Evolutionary conservation across 2,888 invertebrate species (phyloP).

Genomic region (Drosophila mulleri): DNA sequence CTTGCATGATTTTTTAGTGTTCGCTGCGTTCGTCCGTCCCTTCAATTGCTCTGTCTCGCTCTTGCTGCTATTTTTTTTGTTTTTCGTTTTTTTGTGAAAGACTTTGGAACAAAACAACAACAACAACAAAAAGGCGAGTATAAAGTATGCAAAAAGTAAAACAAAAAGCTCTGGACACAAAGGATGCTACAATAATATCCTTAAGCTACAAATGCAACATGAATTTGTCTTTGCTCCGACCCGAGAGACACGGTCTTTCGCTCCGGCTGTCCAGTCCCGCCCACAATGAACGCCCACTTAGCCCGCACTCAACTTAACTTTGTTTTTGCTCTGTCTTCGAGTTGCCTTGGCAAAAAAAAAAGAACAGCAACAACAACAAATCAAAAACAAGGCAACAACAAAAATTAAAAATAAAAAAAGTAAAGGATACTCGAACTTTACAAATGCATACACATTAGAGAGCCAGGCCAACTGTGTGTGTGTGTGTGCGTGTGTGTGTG

Average conservation of each 20-base stretch:
- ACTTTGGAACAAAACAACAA: conserved; percentile 59
- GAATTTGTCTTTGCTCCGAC: conserved; percentile 74
- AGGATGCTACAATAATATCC: conserved; percentile 79
- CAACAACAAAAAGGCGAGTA: conserved; percentile 16
- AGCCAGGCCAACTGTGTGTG: conserved; percentile 25
- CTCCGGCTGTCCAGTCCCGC: conserved; percentile 15
- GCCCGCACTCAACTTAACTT: conserved; percentile 49
- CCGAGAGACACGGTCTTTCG: conserved; percentile 29
- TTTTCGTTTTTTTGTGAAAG: conserved; percentile 33
- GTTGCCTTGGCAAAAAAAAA: conserved; percentile 51
- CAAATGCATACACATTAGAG: conserved; percentile 82
- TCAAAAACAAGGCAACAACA: conserved; percentile 5
- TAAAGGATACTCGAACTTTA: conserved; percentile 77
- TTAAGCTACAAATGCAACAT: conserved; percentile 80
- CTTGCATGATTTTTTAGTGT: conserved; percentile 12
- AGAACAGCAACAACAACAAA: not conserved
- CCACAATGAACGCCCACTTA: conserved; percentile 31
- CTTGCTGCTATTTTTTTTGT: not conserved
- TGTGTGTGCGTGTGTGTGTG: conserved; percentile 34
- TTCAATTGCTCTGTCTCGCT: not conserved
- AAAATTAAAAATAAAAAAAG: conserved; percentile 34
- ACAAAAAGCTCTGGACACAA: conserved; percentile 68
- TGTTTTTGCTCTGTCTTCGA: conserved; percentile 62
- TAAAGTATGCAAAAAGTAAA: conserved; percentile 75
- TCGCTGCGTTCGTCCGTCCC: not conserved